Conservation (phyloP, 2,888 invertebrate species). For the Chalcosyrphus nemorum region DNA sequence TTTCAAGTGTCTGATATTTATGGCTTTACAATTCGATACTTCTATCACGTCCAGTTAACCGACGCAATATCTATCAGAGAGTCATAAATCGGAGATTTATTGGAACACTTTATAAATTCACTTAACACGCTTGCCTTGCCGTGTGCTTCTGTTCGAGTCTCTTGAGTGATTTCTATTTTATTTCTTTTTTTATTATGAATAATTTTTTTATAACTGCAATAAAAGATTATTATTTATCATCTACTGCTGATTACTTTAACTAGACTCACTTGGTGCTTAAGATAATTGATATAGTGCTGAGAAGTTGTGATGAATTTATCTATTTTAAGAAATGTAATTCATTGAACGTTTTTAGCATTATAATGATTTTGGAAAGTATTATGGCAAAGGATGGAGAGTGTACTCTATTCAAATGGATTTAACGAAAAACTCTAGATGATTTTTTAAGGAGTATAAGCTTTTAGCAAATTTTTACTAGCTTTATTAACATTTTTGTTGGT, state of each 20-base stretch:
- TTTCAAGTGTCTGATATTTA: too few relatives aligned
- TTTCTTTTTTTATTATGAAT: not conserved
- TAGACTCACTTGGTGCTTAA: not conserved
- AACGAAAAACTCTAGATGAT: too few relatives aligned
- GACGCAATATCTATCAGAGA: too few relatives aligned
- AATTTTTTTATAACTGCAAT: not conserved
- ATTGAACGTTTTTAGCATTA: not conserved
- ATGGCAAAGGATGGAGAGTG: too few relatives aligned
- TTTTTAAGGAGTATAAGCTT: too few relatives aligned
- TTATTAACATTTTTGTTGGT: too few relatives aligned
- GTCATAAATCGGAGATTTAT: not conserved
- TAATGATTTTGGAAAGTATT: too few relatives aligned
- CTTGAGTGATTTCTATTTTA: not conserved
- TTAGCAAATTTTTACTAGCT: too few relatives aligned
- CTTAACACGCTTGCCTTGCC: not conserved
- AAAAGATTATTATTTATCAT: not conserved
- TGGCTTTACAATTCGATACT: too few relatives aligned
- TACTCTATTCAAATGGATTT: too few relatives aligned
- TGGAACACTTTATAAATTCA: not conserved
- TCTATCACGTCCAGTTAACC: too few relatives aligned
- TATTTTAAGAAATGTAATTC: not conserved
- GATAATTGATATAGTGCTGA: not conserved
- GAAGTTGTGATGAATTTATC: not conserved
- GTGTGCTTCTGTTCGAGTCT: not conserved
- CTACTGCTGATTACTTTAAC: not conserved